Evolutionary conservation across 2,113 vertebrate species (phyloP).

Genomic region (Ursus arctos): DNA sequence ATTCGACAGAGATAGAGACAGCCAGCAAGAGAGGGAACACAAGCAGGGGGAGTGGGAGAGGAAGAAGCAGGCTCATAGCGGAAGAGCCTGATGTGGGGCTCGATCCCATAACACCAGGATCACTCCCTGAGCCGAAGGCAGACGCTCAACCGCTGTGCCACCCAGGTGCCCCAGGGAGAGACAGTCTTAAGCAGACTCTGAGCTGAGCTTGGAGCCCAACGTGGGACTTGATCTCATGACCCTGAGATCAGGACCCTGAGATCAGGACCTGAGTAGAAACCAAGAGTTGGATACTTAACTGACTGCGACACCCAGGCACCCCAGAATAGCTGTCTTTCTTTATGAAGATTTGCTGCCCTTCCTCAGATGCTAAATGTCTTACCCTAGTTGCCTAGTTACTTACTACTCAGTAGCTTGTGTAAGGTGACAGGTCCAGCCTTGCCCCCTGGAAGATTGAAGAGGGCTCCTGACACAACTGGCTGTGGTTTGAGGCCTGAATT

Average conservation of each 20-base stretch:
- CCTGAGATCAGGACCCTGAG: background rate
- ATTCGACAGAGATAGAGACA: too few species aligned
- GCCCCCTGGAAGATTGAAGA: background rate
- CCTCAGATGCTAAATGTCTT: background rate
- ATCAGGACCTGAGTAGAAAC: background rate
- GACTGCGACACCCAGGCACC: background rate
- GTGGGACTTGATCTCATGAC: background rate
- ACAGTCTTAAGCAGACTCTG: background rate
- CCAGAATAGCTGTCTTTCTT: background rate
- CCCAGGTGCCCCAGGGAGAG: background rate
- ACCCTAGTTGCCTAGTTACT: background rate
- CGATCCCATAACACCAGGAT: too few species aligned
- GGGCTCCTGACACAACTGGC: background rate
- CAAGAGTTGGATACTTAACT: background rate
- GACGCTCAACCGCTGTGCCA: too few species aligned
- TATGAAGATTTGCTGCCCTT: background rate
- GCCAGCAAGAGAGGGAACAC: too few species aligned
- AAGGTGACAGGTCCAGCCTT: background rate
- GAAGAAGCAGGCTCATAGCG: too few species aligned
- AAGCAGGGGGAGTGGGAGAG: too few species aligned
- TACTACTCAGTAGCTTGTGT: background rate
- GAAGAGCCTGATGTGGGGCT: too few species aligned
- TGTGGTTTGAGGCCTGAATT: background rate
- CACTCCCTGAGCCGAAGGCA: too few species aligned
- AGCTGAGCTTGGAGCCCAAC: fast-evolving